A percentile compares a stretch with the other conserved stretches of the same genome.
Evolutionary conservation across 2,888 invertebrate species (phyloP).

Genomic region (Chromoteleia sp.): DNA sequence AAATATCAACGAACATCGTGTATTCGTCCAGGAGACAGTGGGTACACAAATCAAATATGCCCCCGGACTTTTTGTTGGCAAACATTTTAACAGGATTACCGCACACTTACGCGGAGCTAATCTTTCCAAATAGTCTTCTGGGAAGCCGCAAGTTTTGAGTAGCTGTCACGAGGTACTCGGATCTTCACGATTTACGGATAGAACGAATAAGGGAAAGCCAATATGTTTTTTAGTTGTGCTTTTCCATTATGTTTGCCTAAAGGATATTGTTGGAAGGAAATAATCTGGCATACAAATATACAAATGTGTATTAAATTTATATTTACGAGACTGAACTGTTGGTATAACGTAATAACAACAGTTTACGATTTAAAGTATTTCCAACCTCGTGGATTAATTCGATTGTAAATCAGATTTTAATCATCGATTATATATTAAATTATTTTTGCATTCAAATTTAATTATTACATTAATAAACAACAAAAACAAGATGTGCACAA

Average conservation of each 20-base stretch:
- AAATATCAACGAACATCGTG: constrained; percentile 80
- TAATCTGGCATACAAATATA: constrained; percentile 1
- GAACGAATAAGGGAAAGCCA: constrained; percentile 47
- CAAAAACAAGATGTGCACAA: too few species aligned
- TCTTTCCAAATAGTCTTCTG: constrained; percentile 81
- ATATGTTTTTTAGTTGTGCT: constrained; percentile 48
- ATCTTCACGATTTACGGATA: constrained; percentile 64
- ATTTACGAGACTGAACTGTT: neutral
- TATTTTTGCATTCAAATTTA: too few species aligned
- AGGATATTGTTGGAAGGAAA: neutral
- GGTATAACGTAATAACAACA: neutral
- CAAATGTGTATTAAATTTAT: neutral
- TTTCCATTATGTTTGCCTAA: constrained; percentile 38
- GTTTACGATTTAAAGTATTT: neutral
- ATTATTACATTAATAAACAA: too few species aligned
- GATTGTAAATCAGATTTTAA: too few species aligned
- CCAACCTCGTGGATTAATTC: too few species aligned
- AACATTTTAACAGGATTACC: constrained; percentile 85
- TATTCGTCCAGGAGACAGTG: constrained; percentile 74
- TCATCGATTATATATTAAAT: too few species aligned
- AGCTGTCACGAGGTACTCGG: constrained; percentile 78
- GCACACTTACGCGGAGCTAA: constrained; percentile 82
- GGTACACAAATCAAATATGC: constrained; percentile 75
- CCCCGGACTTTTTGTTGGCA: constrained; percentile 78
- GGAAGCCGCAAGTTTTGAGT: constrained; percentile 79